A percentile compares a stretch with the other conserved stretches of the same genome.
Evolutionary conservation across 2,888 invertebrate genomes (phyloP).

Genomic region (Ennomos erosarius): DNA sequence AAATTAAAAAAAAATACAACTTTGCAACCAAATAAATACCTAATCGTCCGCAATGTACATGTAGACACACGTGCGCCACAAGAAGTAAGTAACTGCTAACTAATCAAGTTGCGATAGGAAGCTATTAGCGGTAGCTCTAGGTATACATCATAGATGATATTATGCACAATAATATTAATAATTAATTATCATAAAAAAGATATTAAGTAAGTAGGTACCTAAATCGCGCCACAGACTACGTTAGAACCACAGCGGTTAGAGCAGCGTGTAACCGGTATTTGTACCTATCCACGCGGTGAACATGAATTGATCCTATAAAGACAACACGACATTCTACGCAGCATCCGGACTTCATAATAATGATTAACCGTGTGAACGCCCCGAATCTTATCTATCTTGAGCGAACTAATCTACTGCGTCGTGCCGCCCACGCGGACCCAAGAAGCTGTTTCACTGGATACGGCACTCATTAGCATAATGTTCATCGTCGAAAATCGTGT

Average conservation of each 20-base stretch:
- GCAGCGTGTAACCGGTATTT: conserved; percentile 9
- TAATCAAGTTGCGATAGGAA: conserved; percentile 15
- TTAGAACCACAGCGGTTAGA: no score
- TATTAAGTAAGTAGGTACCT: no score
- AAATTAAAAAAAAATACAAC: no score
- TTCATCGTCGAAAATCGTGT: conserved; percentile 18
- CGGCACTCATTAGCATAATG: conserved; percentile 22
- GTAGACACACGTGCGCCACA: neutral
- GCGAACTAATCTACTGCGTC: conserved; percentile 7
- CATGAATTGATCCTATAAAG: conserved; percentile 8
- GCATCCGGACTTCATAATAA: no score
- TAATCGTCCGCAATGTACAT: no score
- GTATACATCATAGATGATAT: conserved; percentile 31
- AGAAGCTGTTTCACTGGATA: conserved; percentile 23
- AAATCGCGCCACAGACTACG: conserved; percentile 17
- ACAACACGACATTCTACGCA: neutral
- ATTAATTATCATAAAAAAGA: no score
- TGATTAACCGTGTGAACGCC: conserved; percentile 4
- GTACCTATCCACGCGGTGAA: conserved; percentile 20
- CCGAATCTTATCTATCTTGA: conserved; percentile 21
- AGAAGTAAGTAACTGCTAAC: conserved; percentile 4
- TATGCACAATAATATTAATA: no score
- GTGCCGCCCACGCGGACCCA: conserved; percentile 21
- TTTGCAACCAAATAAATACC: no score
- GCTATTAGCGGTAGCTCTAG: conserved; percentile 16